Conservation (phyloP, 2,113 vertebrate genomes). For the Uria aalge region DNA sequence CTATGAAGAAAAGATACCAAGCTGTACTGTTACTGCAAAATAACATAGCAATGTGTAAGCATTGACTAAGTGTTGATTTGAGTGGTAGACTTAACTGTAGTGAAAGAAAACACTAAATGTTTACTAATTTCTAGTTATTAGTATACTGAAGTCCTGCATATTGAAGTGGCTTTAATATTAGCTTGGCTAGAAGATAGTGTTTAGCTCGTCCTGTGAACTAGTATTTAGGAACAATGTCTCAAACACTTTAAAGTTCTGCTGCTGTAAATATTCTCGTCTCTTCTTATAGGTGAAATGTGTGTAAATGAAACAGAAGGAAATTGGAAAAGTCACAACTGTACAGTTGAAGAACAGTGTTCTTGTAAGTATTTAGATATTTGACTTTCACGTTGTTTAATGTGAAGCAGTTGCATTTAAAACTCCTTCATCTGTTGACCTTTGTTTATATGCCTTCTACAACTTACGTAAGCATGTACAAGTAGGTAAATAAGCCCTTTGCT, state of each 20-base stretch:
- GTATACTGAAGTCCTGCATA: neutral
- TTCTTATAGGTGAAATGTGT: neutral
- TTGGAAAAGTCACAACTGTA: rapidly evolving
- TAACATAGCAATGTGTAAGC: neutral
- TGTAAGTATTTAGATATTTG: neutral
- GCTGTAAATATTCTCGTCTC: neutral
- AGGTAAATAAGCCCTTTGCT: neutral
- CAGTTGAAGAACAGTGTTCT: neutral
- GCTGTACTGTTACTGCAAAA: neutral
- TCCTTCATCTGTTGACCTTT: neutral
- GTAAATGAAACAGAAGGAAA: rapidly evolving
- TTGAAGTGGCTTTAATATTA: neutral
- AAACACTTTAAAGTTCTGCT: neutral
- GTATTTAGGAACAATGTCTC: neutral
- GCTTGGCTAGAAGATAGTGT: neutral
- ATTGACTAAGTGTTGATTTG: neutral
- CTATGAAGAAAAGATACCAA: neutral
- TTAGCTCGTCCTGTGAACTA: neutral
- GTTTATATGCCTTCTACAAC: neutral
- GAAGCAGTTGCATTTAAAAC: neutral
- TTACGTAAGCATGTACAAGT: neutral
- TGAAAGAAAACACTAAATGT: neutral
- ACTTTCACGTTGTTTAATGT: neutral
- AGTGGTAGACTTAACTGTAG: neutral
- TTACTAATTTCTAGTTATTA: neutral